Base-by-base conservation (phyloP, 2,797 vertebrate genomes). In the Scarus forsteni region DNA sequence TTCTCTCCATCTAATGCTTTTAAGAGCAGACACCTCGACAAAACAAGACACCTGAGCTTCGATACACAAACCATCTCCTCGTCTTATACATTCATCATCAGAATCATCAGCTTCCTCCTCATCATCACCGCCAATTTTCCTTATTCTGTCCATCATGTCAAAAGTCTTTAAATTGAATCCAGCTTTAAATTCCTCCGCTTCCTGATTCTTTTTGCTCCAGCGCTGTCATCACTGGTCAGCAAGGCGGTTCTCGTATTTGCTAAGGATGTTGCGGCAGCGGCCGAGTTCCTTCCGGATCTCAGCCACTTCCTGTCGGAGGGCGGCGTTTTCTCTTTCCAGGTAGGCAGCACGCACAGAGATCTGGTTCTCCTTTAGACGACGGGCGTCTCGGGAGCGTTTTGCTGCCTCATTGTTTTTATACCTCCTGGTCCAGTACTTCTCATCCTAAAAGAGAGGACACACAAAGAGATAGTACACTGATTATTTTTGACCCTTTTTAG, bases 391-490 rank as follows among this genome's bases (percentile, higher is more conserved):
- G 0, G 97, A 98, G 3, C 97, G 96, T 86, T 98, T 98, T 1
- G 97, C 97, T 0, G 97, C 97, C 58, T 97, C 97, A 1, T 98
- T 98, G 92, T 98, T 98, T 89, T 96, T 97, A 66, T 94, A 95
- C 42, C 97, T 90, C 27, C 97, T 93, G 85, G 91, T 96, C 97
- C 97, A 98, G 78, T 98, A 98, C 73, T 96, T 97, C 53, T 98
- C 97, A 3, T 98, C 97, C 97, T 98, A 60, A 7, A 10, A 39
- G 38, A 10, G 11, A 57, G 38, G 51, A 70, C 10, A 77, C 4
- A 68, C 7, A 58, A 45, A 64, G 16, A 51, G 0, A 76, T 27
- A 0, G 44, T 3, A 38, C 40, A 8, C 10, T 40, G 34, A 66
- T 63, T 58, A 76, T 27, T 66, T 65, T 9, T 15, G 19, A 52